Percentiles rank a stretch among this genome's conserved stretches.
Conservation (phyloP, 2,888 invertebrate species). For the Acanthoscelides obtectus region DNA sequence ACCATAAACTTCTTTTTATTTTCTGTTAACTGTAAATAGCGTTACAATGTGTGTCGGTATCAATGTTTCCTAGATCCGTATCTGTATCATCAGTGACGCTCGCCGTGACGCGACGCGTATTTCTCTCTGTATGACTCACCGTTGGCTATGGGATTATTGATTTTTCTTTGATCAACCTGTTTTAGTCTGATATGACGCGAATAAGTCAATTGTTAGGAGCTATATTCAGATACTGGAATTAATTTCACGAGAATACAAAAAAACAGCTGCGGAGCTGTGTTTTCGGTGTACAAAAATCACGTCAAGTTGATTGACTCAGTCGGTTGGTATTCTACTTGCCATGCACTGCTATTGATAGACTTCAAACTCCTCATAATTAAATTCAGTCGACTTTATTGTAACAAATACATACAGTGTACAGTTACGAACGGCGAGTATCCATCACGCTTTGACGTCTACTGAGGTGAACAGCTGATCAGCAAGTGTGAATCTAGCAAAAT, state of each 20-base stretch:
- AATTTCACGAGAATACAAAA: neutral
- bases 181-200: neutral
- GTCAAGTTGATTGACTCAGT: neutral
- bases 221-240: neutral
- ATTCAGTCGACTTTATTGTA: no score
- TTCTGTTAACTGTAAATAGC: no score
- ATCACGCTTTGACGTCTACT: no score
- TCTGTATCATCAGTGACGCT: neutral
- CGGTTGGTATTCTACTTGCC: no score
- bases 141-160: neutral
- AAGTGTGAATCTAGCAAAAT: no score
- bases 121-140: neutral
- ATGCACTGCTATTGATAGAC: no score
- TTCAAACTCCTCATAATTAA: no score
- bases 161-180: neutral
- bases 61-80: neutral
- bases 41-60: no score
- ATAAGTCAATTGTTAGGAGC: neutral
- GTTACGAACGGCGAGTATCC: no score
- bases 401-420: no score
- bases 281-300: neutral
- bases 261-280: neutral
- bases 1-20: no score
- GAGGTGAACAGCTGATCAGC: no score
- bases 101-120: neutral